A percentile compares a stretch with the other conserved stretches of the same genome.
These are phyloP conservation scores for Mustelus asterias DNA, from an alignment of 2,113 vertebrate genomes.

Conservation along the genomic window DNA sequence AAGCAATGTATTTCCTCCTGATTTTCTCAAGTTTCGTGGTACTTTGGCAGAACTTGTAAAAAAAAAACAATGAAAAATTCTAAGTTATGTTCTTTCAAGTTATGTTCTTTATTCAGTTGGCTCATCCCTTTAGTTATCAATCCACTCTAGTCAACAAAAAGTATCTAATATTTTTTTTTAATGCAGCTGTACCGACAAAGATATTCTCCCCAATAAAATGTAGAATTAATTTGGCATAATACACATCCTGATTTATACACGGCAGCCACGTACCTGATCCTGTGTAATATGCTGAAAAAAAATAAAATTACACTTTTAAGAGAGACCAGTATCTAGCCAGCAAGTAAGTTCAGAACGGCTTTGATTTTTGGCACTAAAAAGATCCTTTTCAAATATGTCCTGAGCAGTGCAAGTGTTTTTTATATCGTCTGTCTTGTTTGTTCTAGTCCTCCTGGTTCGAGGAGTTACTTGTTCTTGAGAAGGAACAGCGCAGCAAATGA, in stretches of 20 bases:
- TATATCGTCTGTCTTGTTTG: neutral
- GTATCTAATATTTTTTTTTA: neutral
- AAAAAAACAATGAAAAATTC: neutral
- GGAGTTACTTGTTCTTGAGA: neutral
- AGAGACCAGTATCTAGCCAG: neutral
- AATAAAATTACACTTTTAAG: neutral
- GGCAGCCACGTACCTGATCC: neutral
- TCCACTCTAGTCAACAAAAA: neutral
- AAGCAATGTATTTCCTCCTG: neutral
- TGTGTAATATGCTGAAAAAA: neutral
- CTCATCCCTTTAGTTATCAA: neutral
- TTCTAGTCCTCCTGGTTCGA: neutral
- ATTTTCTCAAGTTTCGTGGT: neutral
- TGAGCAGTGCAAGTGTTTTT: neutral
- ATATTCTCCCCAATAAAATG: neutral
- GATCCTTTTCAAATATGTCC: neutral
- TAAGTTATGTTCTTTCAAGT: neutral
- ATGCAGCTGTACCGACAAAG: neutral
- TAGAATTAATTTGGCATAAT: neutral
- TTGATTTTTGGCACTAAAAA: neutral
- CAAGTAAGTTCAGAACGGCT: neutral
- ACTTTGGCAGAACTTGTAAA: neutral
- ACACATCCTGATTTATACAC: neutral
- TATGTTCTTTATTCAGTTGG: neutral
- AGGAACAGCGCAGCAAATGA: neutral